phyloP scores from a whole-genome alignment of 37 sponge, comb jelly and placozoan genomes.

The Mnemiopsis leidyi region DNA sequence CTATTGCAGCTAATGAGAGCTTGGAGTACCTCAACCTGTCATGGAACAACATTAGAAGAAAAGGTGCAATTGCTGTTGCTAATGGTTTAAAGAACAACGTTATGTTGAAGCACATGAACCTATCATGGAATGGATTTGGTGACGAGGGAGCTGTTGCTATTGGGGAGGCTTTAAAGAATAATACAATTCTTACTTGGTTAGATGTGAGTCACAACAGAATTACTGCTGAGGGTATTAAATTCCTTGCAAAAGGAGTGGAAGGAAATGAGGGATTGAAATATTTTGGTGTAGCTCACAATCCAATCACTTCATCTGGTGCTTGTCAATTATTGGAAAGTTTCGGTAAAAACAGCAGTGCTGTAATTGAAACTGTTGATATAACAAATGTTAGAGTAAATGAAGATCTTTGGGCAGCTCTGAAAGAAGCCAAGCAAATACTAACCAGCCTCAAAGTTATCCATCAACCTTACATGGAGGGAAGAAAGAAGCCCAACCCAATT shows the following conservation, averaged over 20 bases:
- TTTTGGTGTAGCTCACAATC: slow-evolving; percentile 70
- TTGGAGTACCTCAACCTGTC: slow-evolving; percentile 83
- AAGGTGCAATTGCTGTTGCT: slow-evolving; percentile 91
- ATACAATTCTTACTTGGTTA: slow-evolving; percentile 79
- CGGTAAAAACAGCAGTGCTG: slow-evolving; percentile 55
- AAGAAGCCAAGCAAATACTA: background rate
- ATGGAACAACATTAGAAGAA: slow-evolving; percentile 90
- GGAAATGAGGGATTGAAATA: slow-evolving; percentile 74
- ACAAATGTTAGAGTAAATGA: slow-evolving; percentile 57
- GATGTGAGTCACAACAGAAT: slow-evolving; percentile 90
- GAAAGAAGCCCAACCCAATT: slow-evolving; percentile 65
- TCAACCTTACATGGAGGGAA: slow-evolving; percentile 54
- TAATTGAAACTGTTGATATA: slow-evolving; percentile 21
- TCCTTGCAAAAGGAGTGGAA: slow-evolving; percentile 75
- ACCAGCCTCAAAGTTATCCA: slow-evolving; percentile 7
- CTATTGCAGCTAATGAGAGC: slow-evolving; percentile 88
- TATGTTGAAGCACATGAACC: slow-evolving; percentile 78
- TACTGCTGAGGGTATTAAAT: slow-evolving; percentile 70
- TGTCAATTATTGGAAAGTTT: slow-evolving; percentile 35
- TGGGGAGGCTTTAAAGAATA: slow-evolving; percentile 89
- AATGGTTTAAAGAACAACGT: slow-evolving; percentile 83
- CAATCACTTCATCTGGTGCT: slow-evolving; percentile 18
- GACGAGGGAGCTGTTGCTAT: slow-evolving; percentile 84
- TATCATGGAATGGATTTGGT: slow-evolving; percentile 90
- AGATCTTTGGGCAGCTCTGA: slow-evolving; percentile 40